Base-by-base conservation (phyloP, 2,888 invertebrate species). In the Chouioia cunea region DNA sequence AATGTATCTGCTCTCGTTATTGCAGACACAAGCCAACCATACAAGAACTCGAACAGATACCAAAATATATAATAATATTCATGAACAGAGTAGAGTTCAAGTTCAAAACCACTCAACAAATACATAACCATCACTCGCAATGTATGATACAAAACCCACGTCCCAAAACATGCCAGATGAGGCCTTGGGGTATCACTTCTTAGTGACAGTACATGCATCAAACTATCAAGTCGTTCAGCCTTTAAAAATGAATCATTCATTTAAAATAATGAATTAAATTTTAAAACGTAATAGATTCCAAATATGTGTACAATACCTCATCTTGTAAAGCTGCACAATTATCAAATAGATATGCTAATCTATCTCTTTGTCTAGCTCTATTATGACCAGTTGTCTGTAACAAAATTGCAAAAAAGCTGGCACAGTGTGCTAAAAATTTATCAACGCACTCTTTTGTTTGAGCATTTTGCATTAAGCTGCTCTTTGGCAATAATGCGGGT, bases 1-100 rank as follows among this genome's bases (percentile, higher is more conserved):
- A 96, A 91, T 23, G 92, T 93, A 80, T 97, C 97, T 0, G 97
- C 97, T 72, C 97, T 90, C 0, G 93, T 93, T 50, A 98, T 87
- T 0, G 97, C 95, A 0, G 97, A 97, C 2, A 96, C 92, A 72
- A 97, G 87, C 94, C 97, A 98, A 8, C 96, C 96, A 85, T 95
- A 97, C 3, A 98, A 88, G 84, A 97, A 95, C 87, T 98, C 97
- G 86, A 96, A 96, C 27, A 98, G 88, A 86, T 97, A 97, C 97
- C 97, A 97, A 86, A 93, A 99, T 77, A 98, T 94, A 83, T 97
- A 97, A 79, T 97, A 93, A 86, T 95, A 98, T 87, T 99, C 99
- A 84, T 98, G 97, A 23, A 94, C 92, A 70, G 97, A 96, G 86
- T 98, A 99, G 44, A 99, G 87, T 85, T 99, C 97, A 65, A 99